Base-by-base conservation (phyloP, 2,888 invertebrate species). In the Zygogramma bicolorata region DNA sequence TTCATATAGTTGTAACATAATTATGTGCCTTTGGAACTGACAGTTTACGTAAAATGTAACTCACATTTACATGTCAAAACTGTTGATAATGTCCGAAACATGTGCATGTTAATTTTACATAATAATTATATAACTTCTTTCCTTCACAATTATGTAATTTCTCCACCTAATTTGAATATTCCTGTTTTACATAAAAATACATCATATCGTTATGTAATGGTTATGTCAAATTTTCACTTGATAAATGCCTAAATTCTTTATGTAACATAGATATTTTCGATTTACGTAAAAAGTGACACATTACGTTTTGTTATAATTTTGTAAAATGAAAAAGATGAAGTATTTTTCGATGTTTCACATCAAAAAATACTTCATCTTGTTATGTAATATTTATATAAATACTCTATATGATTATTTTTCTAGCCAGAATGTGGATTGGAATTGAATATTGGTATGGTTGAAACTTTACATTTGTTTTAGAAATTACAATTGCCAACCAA, bases 61-160 rank as follows among this genome's bases (percentile, higher is more conserved):
- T 29, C 13, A 20, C 58, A 29, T 59, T 59, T 13, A 29, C 58
- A 59, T 59, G 58, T 7, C 2, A n/a, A n/a, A 59, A 59, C 58
- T 59, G 58, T n/a, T n/a, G 29, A 59, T 59, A 59, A 59, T 59
- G 58, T 29, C 58, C 58, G 58, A 31, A 59, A 59, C 58, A 59
- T 29, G 29, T 59, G 13, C 58, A 59, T 59, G n/a, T 59, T 29
- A 59, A 29, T 13, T 59, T 59, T 13, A 59, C 31, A 18, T 59
- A 20, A 59, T 31, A n/a, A 18, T 59, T 59, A 59, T n/a, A 25
- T 59, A 59, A 59, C 27, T 13, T 18, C n/a, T 59, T 29, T 59
- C n/a, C 57, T 57, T 4, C n/a, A 57, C 10, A 57, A 57, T 57
- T 57, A 57, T 22, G 25, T 57, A 53, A 53, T 22, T 53, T 18